phyloP scores from a whole-genome alignment of 2,113 vertebrate species.

The Uropsilus gracilis region DNA sequence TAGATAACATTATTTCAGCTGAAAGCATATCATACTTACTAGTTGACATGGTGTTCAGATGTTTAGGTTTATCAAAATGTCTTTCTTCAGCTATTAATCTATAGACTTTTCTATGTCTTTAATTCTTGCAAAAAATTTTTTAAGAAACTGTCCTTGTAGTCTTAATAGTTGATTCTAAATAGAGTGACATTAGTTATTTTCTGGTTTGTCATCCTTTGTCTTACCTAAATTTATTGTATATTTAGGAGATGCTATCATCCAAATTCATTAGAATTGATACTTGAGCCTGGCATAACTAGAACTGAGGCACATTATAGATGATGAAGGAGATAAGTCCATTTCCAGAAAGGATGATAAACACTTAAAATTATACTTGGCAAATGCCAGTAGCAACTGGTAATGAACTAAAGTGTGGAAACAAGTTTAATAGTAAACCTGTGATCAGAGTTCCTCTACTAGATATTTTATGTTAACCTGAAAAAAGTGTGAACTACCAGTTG shows the following conservation, averaged over 20 bases:
- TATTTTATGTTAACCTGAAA: neutral
- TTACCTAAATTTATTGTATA: conserved; percentile 2
- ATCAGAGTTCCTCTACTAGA: neutral
- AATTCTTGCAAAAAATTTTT: neutral
- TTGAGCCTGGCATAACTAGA: neutral
- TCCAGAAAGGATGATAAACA: neutral
- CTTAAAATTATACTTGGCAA: conserved; percentile 8
- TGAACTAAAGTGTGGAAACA: neutral
- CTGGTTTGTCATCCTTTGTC: neutral
- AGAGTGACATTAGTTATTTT: neutral
- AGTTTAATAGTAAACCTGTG: neutral
- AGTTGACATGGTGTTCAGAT: neutral
- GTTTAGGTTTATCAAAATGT: neutral
- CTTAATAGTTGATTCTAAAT: conserved; percentile 25
- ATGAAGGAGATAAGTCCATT: neutral
- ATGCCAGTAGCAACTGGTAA: neutral
- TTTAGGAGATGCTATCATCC: neutral
- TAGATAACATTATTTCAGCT: neutral
- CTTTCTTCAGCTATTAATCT: neutral
- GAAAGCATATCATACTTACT: conserved; percentile 6
- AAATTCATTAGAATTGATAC: neutral
- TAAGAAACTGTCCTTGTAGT: neutral
- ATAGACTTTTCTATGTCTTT: neutral
- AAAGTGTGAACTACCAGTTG: neutral
- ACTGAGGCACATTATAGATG: neutral